Evolutionary conservation across 53 echinoderm and acorn worm genomes (phyloP).

Genomic region (Henricia sp.): DNA sequence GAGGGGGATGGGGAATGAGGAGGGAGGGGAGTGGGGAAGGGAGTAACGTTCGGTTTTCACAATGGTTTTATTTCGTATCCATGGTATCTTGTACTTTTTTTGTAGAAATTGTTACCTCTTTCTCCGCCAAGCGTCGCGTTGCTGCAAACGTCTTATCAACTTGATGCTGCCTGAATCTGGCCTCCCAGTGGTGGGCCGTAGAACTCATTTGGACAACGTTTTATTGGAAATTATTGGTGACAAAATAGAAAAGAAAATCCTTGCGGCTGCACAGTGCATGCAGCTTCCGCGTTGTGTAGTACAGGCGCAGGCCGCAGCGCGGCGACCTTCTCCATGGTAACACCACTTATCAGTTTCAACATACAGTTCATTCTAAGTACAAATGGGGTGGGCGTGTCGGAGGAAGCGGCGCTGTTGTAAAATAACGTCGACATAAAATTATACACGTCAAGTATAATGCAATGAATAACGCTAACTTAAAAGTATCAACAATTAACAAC

Average conservation of each 20-base stretch:
- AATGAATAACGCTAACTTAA: background rate
- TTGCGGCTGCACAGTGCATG: background rate
- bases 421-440: too few species aligned
- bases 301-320: background rate
- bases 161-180: slow-evolving; percentile 83
- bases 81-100: too few species aligned
- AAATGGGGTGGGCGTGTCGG: background rate
- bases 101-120: slow-evolving; percentile 46
- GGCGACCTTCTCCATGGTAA: slow-evolving; percentile 54
- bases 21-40: too few species aligned
- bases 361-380: slow-evolving; percentile 19
- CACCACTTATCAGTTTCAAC: background rate
- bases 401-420: background rate
- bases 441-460: background rate
- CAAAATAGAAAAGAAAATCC: background rate
- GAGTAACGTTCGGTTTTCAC: too few species aligned
- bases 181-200: slow-evolving; percentile 93
- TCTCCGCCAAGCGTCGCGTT: slow-evolving; percentile 48
- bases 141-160: slow-evolving; percentile 74
- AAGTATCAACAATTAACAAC: too few species aligned
- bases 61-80: too few species aligned
- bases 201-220: slow-evolving; percentile 75
- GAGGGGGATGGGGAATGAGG: too few species aligned
- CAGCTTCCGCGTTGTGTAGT: background rate
- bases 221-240: background rate